Evolutionary conservation across 2,797 vertebrate genomes (phyloP).

Genomic region (Notolabrus celidotus): DNA sequence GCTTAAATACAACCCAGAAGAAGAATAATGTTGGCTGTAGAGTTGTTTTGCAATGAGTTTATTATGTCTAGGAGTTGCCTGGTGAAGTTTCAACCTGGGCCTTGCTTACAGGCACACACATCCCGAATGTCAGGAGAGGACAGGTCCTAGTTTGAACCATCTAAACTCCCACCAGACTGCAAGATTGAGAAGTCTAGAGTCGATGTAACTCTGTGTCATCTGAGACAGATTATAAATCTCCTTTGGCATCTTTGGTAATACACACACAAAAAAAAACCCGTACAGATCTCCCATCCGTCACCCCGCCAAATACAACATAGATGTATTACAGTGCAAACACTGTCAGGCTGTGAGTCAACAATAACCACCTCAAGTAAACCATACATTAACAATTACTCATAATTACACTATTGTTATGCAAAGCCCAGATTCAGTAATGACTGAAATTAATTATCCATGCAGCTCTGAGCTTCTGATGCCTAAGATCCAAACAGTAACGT

Average conservation of each 20-base stretch:
- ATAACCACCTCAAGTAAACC: constrained; percentile 3
- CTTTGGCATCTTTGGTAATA: constrained; percentile 9
- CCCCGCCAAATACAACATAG: not conserved
- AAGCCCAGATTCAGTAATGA: constrained; percentile 27
- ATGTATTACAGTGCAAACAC: not conserved
- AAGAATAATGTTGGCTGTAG: not conserved
- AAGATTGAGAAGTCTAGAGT: constrained; percentile 33
- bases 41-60: not conserved
- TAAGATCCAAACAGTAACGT: constrained; percentile 13
- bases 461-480: constrained; percentile 35
- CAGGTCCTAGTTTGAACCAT: not conserved
- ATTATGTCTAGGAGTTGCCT: constrained; percentile 1
- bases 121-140: not conserved
- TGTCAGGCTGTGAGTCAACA: constrained; percentile 8
- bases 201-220: constrained; percentile 39
- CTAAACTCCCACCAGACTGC: constrained; percentile 19
- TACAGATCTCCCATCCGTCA: not conserved
- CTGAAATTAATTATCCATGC: constrained; percentile 51
- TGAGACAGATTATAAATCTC: constrained; percentile 40
- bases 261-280: not conserved
- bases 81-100: not conserved
- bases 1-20: not conserved
- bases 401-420: constrained; percentile 24
- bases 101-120: constrained; percentile 1
- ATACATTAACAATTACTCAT: constrained; percentile 29